Evolutionary conservation across 30 jellyfish, hydroid and myxozoan genomes (phyloP).

Genomic region (Hydractinia symbiolongicarpus): DNA sequence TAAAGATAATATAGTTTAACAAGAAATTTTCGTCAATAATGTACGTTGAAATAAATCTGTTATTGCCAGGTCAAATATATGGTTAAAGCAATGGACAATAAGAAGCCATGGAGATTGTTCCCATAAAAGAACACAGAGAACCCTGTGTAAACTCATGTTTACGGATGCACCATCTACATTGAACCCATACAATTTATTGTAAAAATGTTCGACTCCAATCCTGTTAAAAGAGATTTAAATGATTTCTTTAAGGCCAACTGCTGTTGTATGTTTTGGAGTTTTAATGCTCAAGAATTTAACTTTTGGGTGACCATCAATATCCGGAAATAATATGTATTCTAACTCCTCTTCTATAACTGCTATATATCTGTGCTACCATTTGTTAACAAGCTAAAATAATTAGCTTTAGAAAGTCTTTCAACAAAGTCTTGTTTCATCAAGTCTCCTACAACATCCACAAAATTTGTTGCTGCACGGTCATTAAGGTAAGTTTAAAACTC

Average conservation of each 20-base stretch:
- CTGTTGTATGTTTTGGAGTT: constrained; percentile 7
- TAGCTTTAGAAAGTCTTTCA: neutral
- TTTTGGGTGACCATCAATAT: constrained; percentile 7
- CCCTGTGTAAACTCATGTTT: too few species aligned
- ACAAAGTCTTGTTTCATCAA: neutral
- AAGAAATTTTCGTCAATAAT: too few species aligned
- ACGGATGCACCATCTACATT: too few species aligned
- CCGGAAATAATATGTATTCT: too few species aligned
- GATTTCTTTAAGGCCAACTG: constrained; percentile 1
- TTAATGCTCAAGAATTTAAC: neutral
- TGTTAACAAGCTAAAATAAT: neutral
- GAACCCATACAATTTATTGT: too few species aligned
- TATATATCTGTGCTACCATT: constrained; percentile 10
- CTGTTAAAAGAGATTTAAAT: neutral
- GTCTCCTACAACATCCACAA: neutral
- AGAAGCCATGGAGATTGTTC: too few species aligned
- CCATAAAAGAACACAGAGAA: too few species aligned
- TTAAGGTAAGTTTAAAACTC: too few species aligned
- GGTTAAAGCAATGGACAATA: too few species aligned
- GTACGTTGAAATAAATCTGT: too few species aligned
- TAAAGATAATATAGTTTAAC: neutral
- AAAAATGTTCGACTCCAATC: neutral
- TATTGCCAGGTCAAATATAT: too few species aligned
- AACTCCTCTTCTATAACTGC: too few species aligned
- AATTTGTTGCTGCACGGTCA: constrained; percentile 6